Conservation (phyloP, 2,113 vertebrate species). For the Pimephales promelas region DNA sequence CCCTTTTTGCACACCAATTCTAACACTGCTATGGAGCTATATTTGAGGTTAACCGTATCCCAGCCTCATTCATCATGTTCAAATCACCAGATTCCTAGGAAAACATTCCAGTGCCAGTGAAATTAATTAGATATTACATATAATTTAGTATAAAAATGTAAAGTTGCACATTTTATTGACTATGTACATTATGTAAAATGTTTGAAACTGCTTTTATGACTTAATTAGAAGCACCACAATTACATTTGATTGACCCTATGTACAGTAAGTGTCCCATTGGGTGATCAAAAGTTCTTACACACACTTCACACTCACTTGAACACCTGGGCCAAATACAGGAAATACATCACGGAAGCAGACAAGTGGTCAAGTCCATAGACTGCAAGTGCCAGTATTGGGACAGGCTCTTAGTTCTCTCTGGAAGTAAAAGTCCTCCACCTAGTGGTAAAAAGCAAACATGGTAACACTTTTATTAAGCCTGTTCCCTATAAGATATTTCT, state of each 20-base stretch:
- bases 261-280: not conserved
- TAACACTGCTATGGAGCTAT: no score
- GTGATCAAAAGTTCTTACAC: not conserved
- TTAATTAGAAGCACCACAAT: not conserved
- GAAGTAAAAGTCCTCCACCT: conserved; percentile 70
- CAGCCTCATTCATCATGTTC: not conserved
- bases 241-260: not conserved
- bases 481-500: not conserved
- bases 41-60: not conserved
- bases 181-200: not conserved
- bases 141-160: not conserved
- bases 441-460: conserved; percentile 61
- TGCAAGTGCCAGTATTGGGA: not conserved
- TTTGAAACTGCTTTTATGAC: not conserved
- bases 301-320: not conserved
- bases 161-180: not conserved
- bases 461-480: not conserved
- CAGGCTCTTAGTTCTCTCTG: not conserved
- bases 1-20: not conserved
- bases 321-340: not conserved
- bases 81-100: not conserved
- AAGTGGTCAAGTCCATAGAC: not conserved
- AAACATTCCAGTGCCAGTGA: not conserved
- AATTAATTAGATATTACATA: not conserved
- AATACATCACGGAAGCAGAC: not conserved